phyloP scores from a whole-genome alignment of 2,888 invertebrate genomes.

The Endotricha flammealis region DNA sequence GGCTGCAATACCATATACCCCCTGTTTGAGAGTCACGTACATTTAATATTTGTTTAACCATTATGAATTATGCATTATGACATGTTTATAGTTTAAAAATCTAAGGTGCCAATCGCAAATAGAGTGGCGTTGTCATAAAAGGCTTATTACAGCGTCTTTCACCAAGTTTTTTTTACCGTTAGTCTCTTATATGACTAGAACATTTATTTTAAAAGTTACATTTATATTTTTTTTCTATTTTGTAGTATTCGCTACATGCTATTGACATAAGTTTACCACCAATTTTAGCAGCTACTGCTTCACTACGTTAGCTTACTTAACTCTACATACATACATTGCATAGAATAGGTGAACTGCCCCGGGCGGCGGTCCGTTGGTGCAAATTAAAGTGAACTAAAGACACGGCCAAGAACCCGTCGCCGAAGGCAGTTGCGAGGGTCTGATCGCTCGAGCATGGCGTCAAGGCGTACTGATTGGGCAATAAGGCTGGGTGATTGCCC shows the following conservation, averaged over 20 bases:
- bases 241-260: constrained; percentile 62
- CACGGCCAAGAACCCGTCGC: constrained; percentile 43
- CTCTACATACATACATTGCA: constrained; percentile 77
- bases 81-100: constrained; percentile 61
- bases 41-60: constrained; percentile 59
- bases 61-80: constrained; percentile 59
- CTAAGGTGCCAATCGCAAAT: constrained; percentile 76
- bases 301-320: constrained; percentile 64
- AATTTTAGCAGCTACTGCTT: constrained; percentile 65
- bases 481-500: constrained; percentile 86
- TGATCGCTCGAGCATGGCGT: constrained; percentile 58
- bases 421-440: constrained; percentile 52
- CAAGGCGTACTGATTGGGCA: constrained; percentile 80
- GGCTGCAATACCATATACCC: constrained; percentile 68
- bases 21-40: constrained; percentile 63
- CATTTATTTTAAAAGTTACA: constrained; percentile 64
- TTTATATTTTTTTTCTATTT: constrained; percentile 61
- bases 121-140: constrained; percentile 63
- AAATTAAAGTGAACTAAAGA: constrained; percentile 40
- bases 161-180: constrained; percentile 71
- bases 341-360: constrained; percentile 49
- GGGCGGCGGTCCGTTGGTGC: constrained; percentile 41
- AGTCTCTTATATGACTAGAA: constrained; percentile 68
- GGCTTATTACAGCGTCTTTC: constrained; percentile 76
- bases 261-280: constrained; percentile 78